Base-by-base conservation (phyloP, 2,797 vertebrate genomes). In the Enteromius radiatus region DNA sequence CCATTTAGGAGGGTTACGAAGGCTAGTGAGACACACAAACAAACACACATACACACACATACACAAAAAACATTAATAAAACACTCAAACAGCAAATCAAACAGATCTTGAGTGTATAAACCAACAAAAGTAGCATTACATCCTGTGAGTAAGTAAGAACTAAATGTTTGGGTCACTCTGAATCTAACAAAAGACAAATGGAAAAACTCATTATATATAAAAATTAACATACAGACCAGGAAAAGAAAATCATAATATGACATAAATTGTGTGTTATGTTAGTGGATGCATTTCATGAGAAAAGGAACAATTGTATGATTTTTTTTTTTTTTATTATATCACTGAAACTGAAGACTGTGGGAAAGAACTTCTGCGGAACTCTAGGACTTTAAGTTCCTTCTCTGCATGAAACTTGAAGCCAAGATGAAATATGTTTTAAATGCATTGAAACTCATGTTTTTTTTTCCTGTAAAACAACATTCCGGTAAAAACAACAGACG, bases 1-100 rank as follows among this genome's bases (percentile, higher is more conserved):
- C 98, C 98, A 76, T 99, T 97, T 87, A 98, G 86, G 89, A 99
- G 95, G 76, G 98, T 99, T 89, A 99, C 97, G 87, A 99, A 99
- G 0, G 98, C 98, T 99, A 88, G 92, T 92, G 91, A 91, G 90
- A 91, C 92, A 83, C 81, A 91, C 83, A 91, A 81, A 90, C 86
- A 90, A 70, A 86, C 63, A 91, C 2, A 84, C 70, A n/a, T 82
- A 88, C 85, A 43, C 41, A 83, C 65, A 78, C 47, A 81, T 90
- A 90, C 17, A 76, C 52, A 64, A 14, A 47, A 83, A 47, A 85
- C 85, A 89, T 80, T 83, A 84, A 85, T 81, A 82, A 77, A 80
- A 85, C 84, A 85, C 47, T 56, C 15, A 85, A 74, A 82, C 73
- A 31, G 77, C 49, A 85, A 31, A 65, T 69, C 17, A 68, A 47